Evolutionary conservation across 2,888 invertebrate genomes (phyloP).

Genomic region (Hypsopygia costalis): DNA sequence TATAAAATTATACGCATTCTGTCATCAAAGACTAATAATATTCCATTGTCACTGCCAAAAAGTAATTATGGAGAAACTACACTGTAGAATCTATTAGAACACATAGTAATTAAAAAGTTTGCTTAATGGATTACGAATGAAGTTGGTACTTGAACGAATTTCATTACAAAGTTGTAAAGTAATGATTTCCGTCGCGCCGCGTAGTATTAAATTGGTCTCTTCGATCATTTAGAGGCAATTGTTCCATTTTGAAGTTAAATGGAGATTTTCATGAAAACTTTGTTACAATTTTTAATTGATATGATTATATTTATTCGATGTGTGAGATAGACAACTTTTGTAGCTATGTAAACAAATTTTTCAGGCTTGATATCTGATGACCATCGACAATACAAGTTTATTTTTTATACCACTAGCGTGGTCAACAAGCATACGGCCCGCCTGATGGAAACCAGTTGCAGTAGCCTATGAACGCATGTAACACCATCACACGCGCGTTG

Average conservation of each 20-base stretch:
- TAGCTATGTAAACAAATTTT: too few species aligned
- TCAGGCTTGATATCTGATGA: too few species aligned
- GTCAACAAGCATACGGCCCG: too few species aligned
- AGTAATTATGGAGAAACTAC: not conserved
- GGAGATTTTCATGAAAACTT: not conserved
- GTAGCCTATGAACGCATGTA: too few species aligned
- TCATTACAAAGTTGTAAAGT: not conserved
- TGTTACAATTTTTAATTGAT: not conserved
- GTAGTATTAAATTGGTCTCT: not conserved
- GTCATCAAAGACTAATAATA: constrained; percentile 11
- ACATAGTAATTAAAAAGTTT: not conserved
- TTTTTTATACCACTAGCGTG: too few species aligned
- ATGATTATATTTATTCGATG: too few species aligned
- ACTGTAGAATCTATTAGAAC: not conserved
- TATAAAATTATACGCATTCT: too few species aligned
- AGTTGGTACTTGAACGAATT: not conserved
- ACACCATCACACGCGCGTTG: too few species aligned
- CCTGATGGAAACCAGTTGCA: too few species aligned
- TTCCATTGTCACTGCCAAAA: not conserved
- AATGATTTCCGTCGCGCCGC: not conserved
- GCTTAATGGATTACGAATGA: not conserved
- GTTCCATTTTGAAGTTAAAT: not conserved
- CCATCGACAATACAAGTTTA: too few species aligned
- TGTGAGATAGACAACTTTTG: too few species aligned
- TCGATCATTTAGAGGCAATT: not conserved